These are phyloP conservation scores for Ondatra zibethicus DNA, from an alignment of 2,113 vertebrate genomes.

Conservation along the genomic window DNA sequence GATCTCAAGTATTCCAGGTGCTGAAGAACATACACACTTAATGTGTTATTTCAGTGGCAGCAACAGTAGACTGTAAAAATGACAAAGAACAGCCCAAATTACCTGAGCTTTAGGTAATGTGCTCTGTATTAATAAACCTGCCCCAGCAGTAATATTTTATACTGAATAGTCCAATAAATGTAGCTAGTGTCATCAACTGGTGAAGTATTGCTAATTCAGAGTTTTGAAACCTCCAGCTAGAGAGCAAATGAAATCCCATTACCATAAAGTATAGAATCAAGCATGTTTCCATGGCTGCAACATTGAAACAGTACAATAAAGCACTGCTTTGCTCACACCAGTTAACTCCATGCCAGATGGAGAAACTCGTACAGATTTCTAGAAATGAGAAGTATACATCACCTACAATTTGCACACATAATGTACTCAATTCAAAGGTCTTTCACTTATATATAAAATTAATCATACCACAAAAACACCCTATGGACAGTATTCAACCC, in stretches of 20 bases:
- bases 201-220: slow-evolving; percentile 82
- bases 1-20: slow-evolving; percentile 82
- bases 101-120: slow-evolving; percentile 80
- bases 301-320: slow-evolving; percentile 78
- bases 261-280: slow-evolving; percentile 81
- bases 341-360: slow-evolving; percentile 73
- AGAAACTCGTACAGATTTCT: slow-evolving; percentile 60
- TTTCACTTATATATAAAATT: background rate
- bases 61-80: slow-evolving; percentile 79
- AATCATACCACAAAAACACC: background rate
- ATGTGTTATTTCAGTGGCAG: slow-evolving; percentile 78
- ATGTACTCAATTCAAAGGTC: background rate
- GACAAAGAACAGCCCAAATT: slow-evolving; percentile 83
- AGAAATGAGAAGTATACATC: slow-evolving; percentile 46
- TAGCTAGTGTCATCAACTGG: slow-evolving; percentile 81
- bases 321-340: slow-evolving; percentile 66
- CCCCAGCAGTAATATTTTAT: slow-evolving; percentile 83
- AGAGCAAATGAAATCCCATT: slow-evolving; percentile 81
- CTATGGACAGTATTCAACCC: background rate
- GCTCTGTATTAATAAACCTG: slow-evolving; percentile 78
- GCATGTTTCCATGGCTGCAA: slow-evolving; percentile 70
- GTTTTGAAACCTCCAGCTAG: slow-evolving; percentile 83
- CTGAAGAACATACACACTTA: slow-evolving; percentile 83
- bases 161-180: slow-evolving; percentile 84
- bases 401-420: background rate